Evolutionary conservation across 1,140 invertebrate genomes (phyloP), one percentile per base, ranked within the genome.

Genomic region (Thrips palmi): DNA sequence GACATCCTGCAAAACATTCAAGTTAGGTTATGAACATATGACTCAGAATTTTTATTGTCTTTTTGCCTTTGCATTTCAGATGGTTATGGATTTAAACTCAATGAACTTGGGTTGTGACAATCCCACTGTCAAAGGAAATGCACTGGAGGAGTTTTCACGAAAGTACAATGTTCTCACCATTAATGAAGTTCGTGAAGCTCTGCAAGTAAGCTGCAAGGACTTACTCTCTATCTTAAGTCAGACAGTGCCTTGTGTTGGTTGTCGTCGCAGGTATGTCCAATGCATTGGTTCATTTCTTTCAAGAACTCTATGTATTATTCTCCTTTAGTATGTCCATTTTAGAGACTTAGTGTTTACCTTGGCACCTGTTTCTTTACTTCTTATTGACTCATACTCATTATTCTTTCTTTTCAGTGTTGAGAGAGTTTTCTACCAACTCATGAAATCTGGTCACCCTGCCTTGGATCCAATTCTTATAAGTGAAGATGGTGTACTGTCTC

Each of bases 171-270:
- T 77, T 39, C 62, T 92, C n/a, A 72, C 72, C 24, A 67, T 71
- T 46, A 68, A 75, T 39, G 85, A 92, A 62, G 56, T 86, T 12
- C 74, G 74, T 48, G 60, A 68, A 42, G 81, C 85, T 11, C 70
- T 91, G 45, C 69, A 79, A 64, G 83, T 88, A 25, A 74, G 74
- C n/a, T 74, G 71, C 49, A 71, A 75, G 47, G 77, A 86, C 58
- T 72, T 91, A 39, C 66, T 85, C 48, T 70, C 70, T 46, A 74
- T 88, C 50, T 63, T 92, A 35, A 75, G 82, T 58, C 81, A 88
- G 61, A 76, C 74, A 52, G 83, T 91, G 50, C 83, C 85, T 36
- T 92, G 87, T 67, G 82, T 91, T 52, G 86, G 87, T 32, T 92
- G 86, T 58, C 66, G 85, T 46, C 70, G 80, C 69, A 88, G 82